Percentiles rank a stretch among this genome's conserved stretches.
phyloP scores from a whole-genome alignment of 2,888 invertebrate genomes.

The Epistrophe eligans region DNA sequence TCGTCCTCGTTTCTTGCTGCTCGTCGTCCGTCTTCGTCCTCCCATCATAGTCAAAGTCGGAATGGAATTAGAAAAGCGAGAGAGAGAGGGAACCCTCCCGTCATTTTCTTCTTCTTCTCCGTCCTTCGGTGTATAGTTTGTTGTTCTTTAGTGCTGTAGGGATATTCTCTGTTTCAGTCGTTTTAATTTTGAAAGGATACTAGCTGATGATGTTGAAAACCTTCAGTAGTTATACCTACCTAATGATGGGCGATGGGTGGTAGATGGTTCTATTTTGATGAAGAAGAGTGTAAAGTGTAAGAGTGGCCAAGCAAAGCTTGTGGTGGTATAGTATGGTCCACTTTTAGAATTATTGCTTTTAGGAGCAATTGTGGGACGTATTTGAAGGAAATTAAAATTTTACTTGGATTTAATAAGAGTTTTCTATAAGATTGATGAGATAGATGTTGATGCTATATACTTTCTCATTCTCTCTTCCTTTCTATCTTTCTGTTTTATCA shows the following conservation, averaged over 20 bases:
- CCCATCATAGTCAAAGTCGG: neutral
- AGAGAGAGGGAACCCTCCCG: neutral
- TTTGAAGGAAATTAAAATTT: conserved; percentile 74
- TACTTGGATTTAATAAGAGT: conserved; percentile 74
- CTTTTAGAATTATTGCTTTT: conserved; percentile 67
- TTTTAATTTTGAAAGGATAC: conserved; percentile 50
- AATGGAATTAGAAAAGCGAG: conserved; percentile 2
- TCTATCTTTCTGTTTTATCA: neutral
- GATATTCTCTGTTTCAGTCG: conserved; percentile 58
- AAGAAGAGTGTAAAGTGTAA: neutral
- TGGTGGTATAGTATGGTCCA: conserved; percentile 29
- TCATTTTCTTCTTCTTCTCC: conserved; percentile 4
- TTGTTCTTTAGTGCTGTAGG: conserved; percentile 45
- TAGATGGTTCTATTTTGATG: neutral
- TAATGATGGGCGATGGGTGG: neutral
- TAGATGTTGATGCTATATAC: conserved; percentile 42
- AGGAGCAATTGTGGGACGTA: conserved; percentile 23
- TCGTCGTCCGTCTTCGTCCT: neutral
- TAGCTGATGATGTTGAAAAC: conserved; percentile 26
- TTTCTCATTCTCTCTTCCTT: conserved; percentile 24
- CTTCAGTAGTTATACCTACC: neutral
- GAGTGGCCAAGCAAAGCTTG: neutral
- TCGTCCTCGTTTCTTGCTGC: conserved; percentile 1
- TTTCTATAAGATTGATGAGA: conserved; percentile 62
- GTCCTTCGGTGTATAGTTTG: conserved; percentile 26